These are phyloP conservation scores for Cryptoprocta ferox DNA, from an alignment of 2,797 vertebrate genomes.

Conservation along the genomic window DNA sequence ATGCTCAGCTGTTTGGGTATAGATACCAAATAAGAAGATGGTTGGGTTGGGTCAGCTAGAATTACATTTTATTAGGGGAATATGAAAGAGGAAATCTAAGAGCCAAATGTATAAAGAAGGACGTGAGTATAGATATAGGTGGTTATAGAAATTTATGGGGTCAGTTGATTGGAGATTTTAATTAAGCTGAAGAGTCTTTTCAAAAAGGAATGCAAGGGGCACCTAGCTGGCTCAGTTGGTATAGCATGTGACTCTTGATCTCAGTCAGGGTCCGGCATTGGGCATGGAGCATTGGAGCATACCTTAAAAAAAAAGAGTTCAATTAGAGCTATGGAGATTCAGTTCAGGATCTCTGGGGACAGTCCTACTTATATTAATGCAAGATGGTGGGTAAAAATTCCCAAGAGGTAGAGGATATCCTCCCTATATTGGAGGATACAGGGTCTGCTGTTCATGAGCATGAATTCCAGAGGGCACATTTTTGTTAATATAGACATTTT, in stretches of 20 bases:
- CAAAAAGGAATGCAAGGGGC: not conserved
- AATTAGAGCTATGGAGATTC: not conserved
- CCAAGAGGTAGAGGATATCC: not conserved
- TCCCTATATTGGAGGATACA: not conserved
- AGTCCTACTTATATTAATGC: not conserved
- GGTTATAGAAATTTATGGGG: not conserved
- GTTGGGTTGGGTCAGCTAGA: not conserved
- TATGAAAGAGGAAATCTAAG: not conserved
- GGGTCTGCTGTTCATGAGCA: not conserved
- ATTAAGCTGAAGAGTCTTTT: slow-evolving; percentile 40
- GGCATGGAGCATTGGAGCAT: too few relatives aligned
- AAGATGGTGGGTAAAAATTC: not conserved
- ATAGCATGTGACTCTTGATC: not conserved
- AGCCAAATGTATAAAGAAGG: not conserved
- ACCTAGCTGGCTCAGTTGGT: not conserved
- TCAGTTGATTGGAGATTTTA: slow-evolving; percentile 11
- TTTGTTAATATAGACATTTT: not conserved
- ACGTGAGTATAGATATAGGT: not conserved
- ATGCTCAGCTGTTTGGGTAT: not conserved
- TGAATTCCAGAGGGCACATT: not conserved
- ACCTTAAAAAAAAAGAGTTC: not conserved
- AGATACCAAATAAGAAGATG: not conserved
- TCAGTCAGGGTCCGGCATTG: not conserved
- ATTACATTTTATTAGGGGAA: slow-evolving; percentile 13
- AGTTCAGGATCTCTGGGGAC: not conserved